Evolutionary conservation across 2,113 vertebrate genomes (phyloP), one percentile per base, ranked within the genome.

Genomic region (Oreochromis spilurus): DNA sequence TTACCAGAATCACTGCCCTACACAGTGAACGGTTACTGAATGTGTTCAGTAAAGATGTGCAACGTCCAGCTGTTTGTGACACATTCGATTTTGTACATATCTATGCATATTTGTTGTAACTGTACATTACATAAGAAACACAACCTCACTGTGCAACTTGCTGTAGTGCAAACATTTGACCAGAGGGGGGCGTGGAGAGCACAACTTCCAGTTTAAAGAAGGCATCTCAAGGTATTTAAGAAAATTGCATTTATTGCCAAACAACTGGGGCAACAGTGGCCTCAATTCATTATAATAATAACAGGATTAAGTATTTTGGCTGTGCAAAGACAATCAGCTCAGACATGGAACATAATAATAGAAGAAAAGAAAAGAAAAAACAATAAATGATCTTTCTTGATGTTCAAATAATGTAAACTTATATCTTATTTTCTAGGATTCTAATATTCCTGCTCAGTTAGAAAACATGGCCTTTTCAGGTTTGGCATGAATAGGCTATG

Each of bases 1-100:
- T 26, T 29, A 7, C 67, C 24, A 75, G 43, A 75, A 48, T 75
- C 70, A 11, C 24, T 48, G 3, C 43, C 14, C 14, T 31, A 77
- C 40, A 29, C 14, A 10, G 67, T 72, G 40, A 48, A 48, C 5
- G 0, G n/a, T 72, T 0, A 17, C 13, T 48, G 40, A 45, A 9
- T 17, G 21, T 72, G 67, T 48, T 72, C 21, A 45, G 14, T 72
- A 72, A 72, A 48, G 40, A 72, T 3, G 4, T 75, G 70, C 24
- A 75, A 75, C 29, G 40, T 29, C 43, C 14, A 29, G 14, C 9
- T 50, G 40, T 75, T 48, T 48, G 24, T 5, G 43, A 29, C 6
- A 1, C 10, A 31, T 50, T 48, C 10, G 7, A 29, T 50, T 50
- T 75, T 31, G 40, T 12, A 48, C 24, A 19, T 50, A 75, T 48